A percentile compares a stretch with the other conserved stretches of the same genome.
phyloP scores from a whole-genome alignment of 2,888 invertebrate genomes.

The Escarpia spicata region DNA sequence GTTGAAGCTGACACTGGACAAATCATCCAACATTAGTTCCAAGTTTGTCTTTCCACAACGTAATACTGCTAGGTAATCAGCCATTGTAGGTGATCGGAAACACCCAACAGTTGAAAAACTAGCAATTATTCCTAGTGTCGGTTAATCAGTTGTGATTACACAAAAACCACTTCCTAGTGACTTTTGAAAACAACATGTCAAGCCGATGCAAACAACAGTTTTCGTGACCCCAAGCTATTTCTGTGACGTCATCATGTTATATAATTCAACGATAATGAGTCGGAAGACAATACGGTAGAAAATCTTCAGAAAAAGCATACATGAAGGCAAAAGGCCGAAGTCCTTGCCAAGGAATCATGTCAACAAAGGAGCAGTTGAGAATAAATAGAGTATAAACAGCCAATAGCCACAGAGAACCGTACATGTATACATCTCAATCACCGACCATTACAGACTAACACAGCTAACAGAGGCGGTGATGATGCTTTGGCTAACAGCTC shows the following conservation, averaged over 20 bases:
- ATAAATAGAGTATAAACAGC: slow-evolving; percentile 3
- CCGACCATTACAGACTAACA: background rate
- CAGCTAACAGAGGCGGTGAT: background rate
- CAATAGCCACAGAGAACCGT: background rate
- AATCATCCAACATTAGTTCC: no score
- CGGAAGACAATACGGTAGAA: background rate
- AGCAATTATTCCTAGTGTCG: background rate
- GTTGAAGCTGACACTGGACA: no score
- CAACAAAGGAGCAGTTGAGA: background rate
- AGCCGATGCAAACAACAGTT: background rate
- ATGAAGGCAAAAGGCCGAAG: background rate
- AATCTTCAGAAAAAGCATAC: background rate
- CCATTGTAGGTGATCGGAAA: background rate
- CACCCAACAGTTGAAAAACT: background rate
- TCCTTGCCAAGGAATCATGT: background rate
- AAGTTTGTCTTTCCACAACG: no score
- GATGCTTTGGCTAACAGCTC: background rate
- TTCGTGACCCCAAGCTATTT: background rate
- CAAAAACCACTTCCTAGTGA: background rate
- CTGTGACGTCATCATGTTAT: background rate
- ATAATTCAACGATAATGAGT: background rate
- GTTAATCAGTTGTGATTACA: background rate
- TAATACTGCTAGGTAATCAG: no score
- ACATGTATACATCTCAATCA: background rate
- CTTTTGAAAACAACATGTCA: background rate